These are phyloP conservation scores for Nipponia nippon DNA, from an alignment of 2,113 vertebrate species.

Conservation along the genomic window DNA sequence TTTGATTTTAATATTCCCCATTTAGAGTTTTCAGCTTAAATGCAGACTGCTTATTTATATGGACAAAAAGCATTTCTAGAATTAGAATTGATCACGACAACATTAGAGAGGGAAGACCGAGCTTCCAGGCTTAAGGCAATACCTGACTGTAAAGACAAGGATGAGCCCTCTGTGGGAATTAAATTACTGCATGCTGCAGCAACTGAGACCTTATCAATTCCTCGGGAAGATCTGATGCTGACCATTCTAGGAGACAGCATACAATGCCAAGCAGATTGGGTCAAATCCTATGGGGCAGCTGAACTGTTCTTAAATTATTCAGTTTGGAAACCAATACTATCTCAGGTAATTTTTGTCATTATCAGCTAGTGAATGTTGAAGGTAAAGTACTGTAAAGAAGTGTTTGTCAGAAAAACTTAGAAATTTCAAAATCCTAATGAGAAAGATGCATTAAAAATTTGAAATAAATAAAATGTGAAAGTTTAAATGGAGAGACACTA, in stretches of 20 bases:
- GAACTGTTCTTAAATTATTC: not conserved
- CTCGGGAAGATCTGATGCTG: not conserved
- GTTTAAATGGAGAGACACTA: not conserved
- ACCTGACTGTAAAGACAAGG: not conserved
- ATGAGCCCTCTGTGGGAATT: not conserved
- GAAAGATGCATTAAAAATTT: not conserved
- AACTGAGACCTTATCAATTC: not conserved
- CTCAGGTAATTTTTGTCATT: not conserved
- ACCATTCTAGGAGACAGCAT: not conserved
- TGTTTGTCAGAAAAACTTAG: not conserved
- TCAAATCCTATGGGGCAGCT: not conserved
- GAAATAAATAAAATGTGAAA: not conserved
- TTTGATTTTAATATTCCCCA: not conserved
- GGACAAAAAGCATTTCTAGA: not conserved
- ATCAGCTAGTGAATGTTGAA: not conserved
- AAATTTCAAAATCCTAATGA: not conserved
- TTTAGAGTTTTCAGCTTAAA: not conserved
- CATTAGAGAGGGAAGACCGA: not conserved
- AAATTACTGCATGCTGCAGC: not conserved
- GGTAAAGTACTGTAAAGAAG: not conserved
- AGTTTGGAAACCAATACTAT: not conserved
- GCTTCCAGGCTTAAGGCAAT: not conserved
- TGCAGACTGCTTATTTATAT: not conserved
- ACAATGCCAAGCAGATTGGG: not conserved
- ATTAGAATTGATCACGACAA: not conserved